Evolutionary conservation across 2,888 invertebrate species (phyloP).

Genomic region (Calameuta pallipes): DNA sequence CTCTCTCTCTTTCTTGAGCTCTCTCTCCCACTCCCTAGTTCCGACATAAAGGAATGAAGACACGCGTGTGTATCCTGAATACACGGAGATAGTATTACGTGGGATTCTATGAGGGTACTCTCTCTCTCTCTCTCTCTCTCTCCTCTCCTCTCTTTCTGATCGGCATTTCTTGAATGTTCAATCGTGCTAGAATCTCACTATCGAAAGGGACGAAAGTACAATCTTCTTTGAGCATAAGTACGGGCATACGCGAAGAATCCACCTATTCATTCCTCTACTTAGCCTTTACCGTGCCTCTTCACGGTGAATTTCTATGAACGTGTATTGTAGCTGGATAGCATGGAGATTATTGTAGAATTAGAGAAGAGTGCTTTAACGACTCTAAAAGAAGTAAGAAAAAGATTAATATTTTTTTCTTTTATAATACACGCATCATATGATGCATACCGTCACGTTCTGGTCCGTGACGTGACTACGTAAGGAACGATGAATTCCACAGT

Average conservation of each 20-base stretch:
- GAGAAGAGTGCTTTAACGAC: neutral
- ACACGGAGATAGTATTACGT: neutral
- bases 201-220: neutral
- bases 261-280: neutral
- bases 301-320: neutral
- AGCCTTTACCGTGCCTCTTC: neutral
- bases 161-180: neutral
- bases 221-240: neutral
- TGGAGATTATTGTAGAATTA: neutral
- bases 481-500: neutral
- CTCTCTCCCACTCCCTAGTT: neutral
- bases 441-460: slow-evolving; percentile 4
- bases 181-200: neutral
- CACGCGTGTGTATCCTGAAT: neutral
- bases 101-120: neutral
- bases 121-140: no score
- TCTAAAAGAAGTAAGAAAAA: neutral
- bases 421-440: neutral
- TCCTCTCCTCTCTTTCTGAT: neutral
- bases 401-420: neutral
- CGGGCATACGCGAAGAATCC: neutral
- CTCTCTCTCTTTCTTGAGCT: neutral
- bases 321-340: neutral
- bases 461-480: neutral
- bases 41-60: neutral